Evolutionary conservation across 2,797 vertebrate species (phyloP).

Genomic region (Poliocrania exsul): DNA sequence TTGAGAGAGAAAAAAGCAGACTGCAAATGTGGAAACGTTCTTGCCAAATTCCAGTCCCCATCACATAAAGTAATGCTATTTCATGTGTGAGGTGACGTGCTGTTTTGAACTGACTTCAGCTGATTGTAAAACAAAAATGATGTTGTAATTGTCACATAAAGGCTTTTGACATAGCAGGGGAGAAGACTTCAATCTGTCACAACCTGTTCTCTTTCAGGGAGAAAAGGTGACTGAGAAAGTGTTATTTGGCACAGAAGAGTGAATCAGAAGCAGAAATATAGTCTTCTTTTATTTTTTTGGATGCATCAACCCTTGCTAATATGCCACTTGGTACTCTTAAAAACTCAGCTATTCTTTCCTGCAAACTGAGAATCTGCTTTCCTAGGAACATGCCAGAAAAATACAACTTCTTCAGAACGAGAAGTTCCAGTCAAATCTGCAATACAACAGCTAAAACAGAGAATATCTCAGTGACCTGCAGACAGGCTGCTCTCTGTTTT

Average conservation of each 20-base stretch:
- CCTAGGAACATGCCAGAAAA: background rate
- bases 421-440: background rate
- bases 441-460: background rate
- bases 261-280: conserved; percentile 45
- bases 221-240: conserved; percentile 64
- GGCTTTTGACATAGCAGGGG: conserved; percentile 55
- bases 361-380: conserved; percentile 7
- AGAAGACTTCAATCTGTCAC: conserved; percentile 62
- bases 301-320: conserved; percentile 54
- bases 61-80: conserved; percentile 47
- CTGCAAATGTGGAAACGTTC: conserved; percentile 42
- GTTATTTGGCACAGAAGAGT: conserved; percentile 43
- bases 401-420: background rate
- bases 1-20: conserved; percentile 50
- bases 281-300: conserved; percentile 50
- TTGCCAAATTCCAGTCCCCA: conserved; percentile 51
- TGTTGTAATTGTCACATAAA: conserved; percentile 69
- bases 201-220: conserved; percentile 62
- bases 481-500: background rate
- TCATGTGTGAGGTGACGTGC: conserved; percentile 55
- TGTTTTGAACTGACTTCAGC: conserved; percentile 66
- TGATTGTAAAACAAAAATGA: conserved; percentile 67
- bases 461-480: background rate
- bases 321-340: conserved; percentile 48
- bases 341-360: conserved; percentile 11